phyloP scores from a whole-genome alignment of 2,797 vertebrate genomes.

The Brotula barbata region DNA sequence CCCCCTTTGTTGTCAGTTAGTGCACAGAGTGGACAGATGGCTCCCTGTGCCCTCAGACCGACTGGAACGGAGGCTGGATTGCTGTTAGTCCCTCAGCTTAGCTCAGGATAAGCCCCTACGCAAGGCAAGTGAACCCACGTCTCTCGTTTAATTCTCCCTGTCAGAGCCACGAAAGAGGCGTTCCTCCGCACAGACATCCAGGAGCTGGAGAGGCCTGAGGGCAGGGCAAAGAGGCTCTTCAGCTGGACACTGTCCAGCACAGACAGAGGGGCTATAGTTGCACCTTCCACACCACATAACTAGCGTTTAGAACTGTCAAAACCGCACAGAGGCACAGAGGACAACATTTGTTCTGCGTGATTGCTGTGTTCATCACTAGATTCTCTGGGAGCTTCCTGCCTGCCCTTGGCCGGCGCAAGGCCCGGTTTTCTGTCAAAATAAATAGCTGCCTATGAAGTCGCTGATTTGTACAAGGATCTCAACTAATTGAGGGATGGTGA shows the following conservation, averaged over 20 bases:
- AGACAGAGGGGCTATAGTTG: constrained; percentile 48
- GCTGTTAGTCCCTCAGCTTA: constrained; percentile 84
- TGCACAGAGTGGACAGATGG: constrained; percentile 86
- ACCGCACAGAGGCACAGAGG: constrained; percentile 32
- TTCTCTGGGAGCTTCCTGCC: constrained; percentile 60
- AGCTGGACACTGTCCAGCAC: constrained; percentile 75
- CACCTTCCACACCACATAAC: constrained; percentile 29
- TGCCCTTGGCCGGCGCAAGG: constrained; percentile 40
- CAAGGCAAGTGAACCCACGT: constrained; percentile 82
- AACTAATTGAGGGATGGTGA: constrained; percentile 66
- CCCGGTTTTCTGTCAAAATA: constrained; percentile 59
- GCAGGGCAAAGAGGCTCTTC: constrained; percentile 77
- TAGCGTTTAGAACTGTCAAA: constrained; percentile 49
- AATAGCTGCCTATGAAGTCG: constrained; percentile 53
- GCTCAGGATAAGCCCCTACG: constrained; percentile 85
- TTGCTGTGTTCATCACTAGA: constrained; percentile 64
- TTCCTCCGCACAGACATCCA: constrained; percentile 79
- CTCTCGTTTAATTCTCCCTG: constrained; percentile 85
- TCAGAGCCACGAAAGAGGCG: constrained; percentile 85
- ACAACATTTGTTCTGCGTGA: constrained; percentile 53
- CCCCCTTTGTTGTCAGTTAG: constrained; percentile 80
- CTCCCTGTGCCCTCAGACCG: constrained; percentile 82
- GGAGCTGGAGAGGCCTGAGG: constrained; percentile 81
- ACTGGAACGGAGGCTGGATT: constrained; percentile 80
- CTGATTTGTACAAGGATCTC: constrained; percentile 46